phyloP scores from a whole-genome alignment of 1,140 invertebrate species.

The Meloidogyne hapla region DNA sequence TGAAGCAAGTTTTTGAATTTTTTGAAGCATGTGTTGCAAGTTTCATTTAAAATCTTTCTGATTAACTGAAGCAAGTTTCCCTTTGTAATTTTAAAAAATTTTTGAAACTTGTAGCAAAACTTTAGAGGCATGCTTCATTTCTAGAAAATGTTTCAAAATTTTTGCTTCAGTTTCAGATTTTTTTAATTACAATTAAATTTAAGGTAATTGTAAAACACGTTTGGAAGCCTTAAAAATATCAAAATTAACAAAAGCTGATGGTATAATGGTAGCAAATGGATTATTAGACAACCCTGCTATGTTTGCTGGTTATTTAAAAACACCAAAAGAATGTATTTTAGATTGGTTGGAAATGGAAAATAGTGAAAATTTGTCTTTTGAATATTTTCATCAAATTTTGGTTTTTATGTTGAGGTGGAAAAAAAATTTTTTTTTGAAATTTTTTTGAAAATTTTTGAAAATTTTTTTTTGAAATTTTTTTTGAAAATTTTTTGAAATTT shows the following conservation, averaged over 20 bases:
- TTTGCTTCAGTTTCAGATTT: no score
- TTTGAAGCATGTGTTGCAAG: no score
- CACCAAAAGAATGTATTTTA: slow-evolving; percentile 77
- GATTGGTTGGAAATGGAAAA: slow-evolving; percentile 71
- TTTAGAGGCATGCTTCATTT: no score
- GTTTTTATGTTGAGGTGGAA: slow-evolving; percentile 22
- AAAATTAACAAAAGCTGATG: slow-evolving; percentile 74
- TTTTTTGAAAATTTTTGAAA: not conserved
- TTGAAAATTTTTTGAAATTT: not conserved
- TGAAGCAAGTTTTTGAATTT: no score
- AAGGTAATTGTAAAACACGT: slow-evolving; percentile 75
- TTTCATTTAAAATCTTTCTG: no score
- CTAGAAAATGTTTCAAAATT: no score
- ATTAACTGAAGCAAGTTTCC: no score
- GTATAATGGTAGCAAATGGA: slow-evolving; percentile 84
- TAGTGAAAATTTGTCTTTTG: slow-evolving; percentile 20
- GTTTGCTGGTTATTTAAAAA: slow-evolving; percentile 73
- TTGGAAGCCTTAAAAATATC: slow-evolving; percentile 73
- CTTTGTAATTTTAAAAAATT: no score
- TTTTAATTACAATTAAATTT: not conserved
- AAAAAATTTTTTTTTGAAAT: no score
- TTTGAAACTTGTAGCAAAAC: no score
- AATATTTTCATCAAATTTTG: slow-evolving; percentile 30
- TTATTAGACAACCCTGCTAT: slow-evolving; percentile 85
- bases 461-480: not conserved